Evolutionary conservation across 2,797 vertebrate genomes (phyloP).

Genomic region (Ceryle rudis): DNA sequence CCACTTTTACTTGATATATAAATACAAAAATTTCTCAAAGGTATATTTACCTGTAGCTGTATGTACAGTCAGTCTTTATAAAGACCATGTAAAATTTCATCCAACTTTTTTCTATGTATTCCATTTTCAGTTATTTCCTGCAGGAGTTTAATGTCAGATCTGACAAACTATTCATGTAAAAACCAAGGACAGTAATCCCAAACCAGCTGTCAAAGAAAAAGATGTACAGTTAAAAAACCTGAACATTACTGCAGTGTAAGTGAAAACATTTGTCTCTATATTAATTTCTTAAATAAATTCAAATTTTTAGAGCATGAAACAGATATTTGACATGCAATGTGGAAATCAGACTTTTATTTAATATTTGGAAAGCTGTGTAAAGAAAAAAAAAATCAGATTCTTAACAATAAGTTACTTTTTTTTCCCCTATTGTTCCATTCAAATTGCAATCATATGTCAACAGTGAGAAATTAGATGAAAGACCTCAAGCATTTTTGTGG

Average conservation of each 20-base stretch:
- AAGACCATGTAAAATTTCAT: background rate
- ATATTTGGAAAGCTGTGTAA: background rate
- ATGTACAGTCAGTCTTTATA: background rate
- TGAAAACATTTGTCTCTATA: background rate
- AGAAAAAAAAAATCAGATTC: background rate
- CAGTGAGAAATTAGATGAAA: background rate
- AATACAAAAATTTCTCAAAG: background rate
- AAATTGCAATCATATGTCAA: background rate
- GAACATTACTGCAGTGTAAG: background rate
- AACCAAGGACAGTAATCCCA: background rate
- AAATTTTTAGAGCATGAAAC: background rate
- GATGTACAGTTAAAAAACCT: background rate
- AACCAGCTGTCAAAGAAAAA: background rate
- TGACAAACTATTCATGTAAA: background rate
- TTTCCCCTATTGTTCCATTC: fast-evolving
- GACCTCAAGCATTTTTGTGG: background rate
- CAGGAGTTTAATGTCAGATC: background rate
- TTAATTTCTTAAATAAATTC: background rate
- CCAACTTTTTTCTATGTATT: background rate
- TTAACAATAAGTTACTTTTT: background rate
- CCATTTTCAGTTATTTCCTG: background rate
- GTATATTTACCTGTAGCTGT: background rate
- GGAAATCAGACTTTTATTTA: background rate
- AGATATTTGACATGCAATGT: background rate
- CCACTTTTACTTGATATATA: background rate